Base-by-base conservation (phyloP, 2,888 invertebrate genomes). In the Ectemnius continuus region DNA sequence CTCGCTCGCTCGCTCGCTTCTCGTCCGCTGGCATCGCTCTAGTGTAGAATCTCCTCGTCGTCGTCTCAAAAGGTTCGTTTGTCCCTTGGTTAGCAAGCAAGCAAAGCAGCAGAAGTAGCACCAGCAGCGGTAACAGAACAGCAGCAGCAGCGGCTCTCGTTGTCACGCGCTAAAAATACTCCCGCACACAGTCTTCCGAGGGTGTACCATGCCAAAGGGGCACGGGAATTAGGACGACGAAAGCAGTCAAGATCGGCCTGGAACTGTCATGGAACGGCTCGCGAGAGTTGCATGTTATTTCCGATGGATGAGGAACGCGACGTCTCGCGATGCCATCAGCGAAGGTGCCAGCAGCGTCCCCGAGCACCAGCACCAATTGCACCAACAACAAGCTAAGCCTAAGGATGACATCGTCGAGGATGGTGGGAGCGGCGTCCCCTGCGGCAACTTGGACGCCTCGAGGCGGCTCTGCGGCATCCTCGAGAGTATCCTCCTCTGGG, bases 401-500 rank as follows among this genome's bases (percentile, higher is more conserved):
- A 63, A 64, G 61, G 45, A 36, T 47, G 64, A 67, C 48, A 70
- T 71, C 48, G 59, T 67, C 60, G 66, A 70, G 4, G 61, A 61
- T 65, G 65, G n/a, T 65, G 23, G 23, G 23, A 23, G 3, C 0
- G 3, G 23, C n/a, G 69, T 70, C 62, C 68, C 69, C 57, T 73
- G 62, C n/a, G 69, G 70, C 64, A 73, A 63, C 60, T 68, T 58
- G 20, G 79, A 78, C 60, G 67, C 75, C 14, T 67, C 83, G 48
- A 78, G 73, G 61, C 86, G 78, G 61, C 73, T 88, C 46, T 76
- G 86, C 16, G 79, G 65, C 16, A 79, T 87, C 62, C 68, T 89
- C 71, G 87, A 88, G 82, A 87, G 87, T 71, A 86, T 88, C 58
- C 73, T 89, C 6, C 79, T 90, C 23, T 89, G 89, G 90, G 88